Base-by-base conservation (phyloP, 2,888 invertebrate genomes). In the Leptinotarsa rubiginosa region DNA sequence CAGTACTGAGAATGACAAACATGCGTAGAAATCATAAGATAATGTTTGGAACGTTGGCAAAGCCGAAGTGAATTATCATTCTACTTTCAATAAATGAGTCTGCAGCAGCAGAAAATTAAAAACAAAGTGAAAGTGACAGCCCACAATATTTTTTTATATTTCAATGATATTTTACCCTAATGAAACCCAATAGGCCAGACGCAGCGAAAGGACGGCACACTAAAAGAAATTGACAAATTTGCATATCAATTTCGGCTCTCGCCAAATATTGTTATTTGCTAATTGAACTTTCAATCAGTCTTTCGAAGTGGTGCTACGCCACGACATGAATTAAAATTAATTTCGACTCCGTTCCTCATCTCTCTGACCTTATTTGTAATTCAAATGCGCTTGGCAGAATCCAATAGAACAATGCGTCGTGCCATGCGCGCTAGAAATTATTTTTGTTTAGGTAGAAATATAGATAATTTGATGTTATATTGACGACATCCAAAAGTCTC, bases 241-340 rank as follows among this genome's bases (percentile, higher is more conserved):
- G 81, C 83, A 84, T 84, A 81, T 73, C 80, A 80, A 81, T 83
- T 74, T 80, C 80, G 75, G 72, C 69, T 69, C 68, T 80, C 80
- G 81, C 71, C 74, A 85, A 84, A 85, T 85, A 85, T 85, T 85
- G 83, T 85, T 85, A 84, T 86, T 85, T 82, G 83, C 80, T 82
- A 82, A 83, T 83, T 83, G 81, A 81, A 83, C 77, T 78, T 78
- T 79, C 81, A 80, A 83, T 83, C 82, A 80, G 79, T 75, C 79
- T 75, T 72, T 73, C 70, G 76, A 75, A 80, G 83, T 71, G 75
- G 78, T 77, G 78, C 75, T 78, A 72, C 22, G 72, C 65, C 72
- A 69, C 75, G 81, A 83, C 82, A 78, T 74, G 84, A 84, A 84
- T 84, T 84, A 84, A 86, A 85, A 86, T 86, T 86, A 86, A 86